Evolutionary conservation across 2,888 invertebrate genomes (phyloP).

Genomic region (Scaeva pyrastri): DNA sequence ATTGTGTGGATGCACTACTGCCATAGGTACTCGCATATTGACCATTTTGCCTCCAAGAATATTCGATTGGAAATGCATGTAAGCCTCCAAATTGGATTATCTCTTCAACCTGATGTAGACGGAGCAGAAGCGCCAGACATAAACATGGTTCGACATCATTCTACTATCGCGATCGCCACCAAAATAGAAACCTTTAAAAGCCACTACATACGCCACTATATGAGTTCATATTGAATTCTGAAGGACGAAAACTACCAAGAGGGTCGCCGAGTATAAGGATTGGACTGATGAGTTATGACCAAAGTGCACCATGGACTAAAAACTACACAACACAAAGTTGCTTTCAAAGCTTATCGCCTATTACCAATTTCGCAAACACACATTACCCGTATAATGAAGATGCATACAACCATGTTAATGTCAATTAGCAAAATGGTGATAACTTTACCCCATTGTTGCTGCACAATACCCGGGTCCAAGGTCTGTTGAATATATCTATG

Average conservation of each 20-base stretch:
- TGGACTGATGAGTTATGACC: slow-evolving; percentile 6
- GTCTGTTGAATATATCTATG: too few relatives aligned
- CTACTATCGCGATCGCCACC: background rate
- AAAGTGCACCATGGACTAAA: too few relatives aligned
- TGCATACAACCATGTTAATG: background rate
- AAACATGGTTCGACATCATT: slow-evolving; percentile 10
- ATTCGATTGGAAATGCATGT: slow-evolving; percentile 16
- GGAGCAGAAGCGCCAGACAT: slow-evolving; percentile 20
- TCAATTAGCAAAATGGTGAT: slow-evolving; percentile 6
- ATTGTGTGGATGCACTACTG: background rate
- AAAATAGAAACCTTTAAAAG: background rate
- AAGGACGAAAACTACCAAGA: background rate
- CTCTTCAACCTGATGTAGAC: slow-evolving; percentile 11
- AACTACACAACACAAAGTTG: background rate
- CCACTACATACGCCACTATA: background rate
- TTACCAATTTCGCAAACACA: slow-evolving; percentile 5
- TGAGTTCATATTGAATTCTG: background rate
- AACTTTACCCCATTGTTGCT: background rate
- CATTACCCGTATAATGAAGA: background rate
- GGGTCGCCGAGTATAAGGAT: background rate
- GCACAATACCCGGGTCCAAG: background rate
- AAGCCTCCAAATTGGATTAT: slow-evolving; percentile 29
- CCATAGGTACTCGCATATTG: background rate
- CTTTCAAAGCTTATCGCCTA: background rate
- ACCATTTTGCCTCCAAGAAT: slow-evolving; percentile 28